Base-by-base conservation (phyloP, 92 coral and sea anemone genomes). In the Porites divaricata region DNA sequence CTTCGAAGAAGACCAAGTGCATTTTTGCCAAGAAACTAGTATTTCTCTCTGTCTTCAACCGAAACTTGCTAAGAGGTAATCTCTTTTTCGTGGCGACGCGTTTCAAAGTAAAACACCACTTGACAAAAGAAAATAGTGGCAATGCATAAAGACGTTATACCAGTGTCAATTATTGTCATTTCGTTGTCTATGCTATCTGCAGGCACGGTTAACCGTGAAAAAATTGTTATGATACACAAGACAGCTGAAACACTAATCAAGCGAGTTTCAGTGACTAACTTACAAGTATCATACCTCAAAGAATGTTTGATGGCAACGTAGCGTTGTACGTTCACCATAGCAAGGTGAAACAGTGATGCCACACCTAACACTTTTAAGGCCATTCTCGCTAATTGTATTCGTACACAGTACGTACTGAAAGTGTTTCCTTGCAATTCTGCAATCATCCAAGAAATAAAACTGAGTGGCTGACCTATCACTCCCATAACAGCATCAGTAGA, bases 281-380 rank as follows among this genome's bases (percentile, higher is more conserved):
- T n/a, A n/a, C n/a, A n/a, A 2, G 9, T 26, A 16, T 11, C 28
- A 51, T 76, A 35, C 10, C 14, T 10, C 16, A 26, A 24, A 8
- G 80, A 19, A 14, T 15, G 81, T 35, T 35, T 61, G 23, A 77
- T 77, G 81, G 81, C 81, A 2, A 61, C 10, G 52, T 19, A 63
- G 24, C 80, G 53, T 17, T 76, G 69, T 7, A n/a, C 54, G 80
- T 20, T 59, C 4, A 76, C 61, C 54, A 61, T 11, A 11, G 13
- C 71, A 19, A 77, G 41, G 6, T 77, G 70, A 77, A 35, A 10
- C 9, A 77, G 25, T 15, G 71, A 62, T 12, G 81, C 25, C 6
- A 19, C 59, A 20, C 35, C 26, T 41, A 61, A 48, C 12, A 35
- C 26, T 15, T 41, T 61, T 0, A 77, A 4, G 24, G 20, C 57